phyloP scores from a whole-genome alignment of 2,797 vertebrate genomes.

The Basileuterus tristriatus region DNA sequence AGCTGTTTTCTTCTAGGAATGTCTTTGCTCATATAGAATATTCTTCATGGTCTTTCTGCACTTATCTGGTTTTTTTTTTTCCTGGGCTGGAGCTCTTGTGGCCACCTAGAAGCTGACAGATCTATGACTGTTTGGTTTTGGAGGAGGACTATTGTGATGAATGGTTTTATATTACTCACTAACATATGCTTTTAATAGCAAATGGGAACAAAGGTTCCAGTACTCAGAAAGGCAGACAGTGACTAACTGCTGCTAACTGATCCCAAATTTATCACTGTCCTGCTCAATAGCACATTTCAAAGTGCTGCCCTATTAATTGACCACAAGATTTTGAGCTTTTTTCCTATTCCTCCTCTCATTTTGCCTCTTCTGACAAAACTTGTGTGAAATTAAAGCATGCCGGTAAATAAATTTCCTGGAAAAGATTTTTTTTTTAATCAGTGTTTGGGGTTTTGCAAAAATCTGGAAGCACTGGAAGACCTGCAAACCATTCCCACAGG shows the following conservation, averaged over 20 bases:
- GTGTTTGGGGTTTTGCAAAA: neutral
- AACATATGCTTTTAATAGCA: conserved; percentile 48
- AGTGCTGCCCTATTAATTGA: neutral
- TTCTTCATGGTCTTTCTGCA: neutral
- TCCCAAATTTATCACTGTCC: neutral
- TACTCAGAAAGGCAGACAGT: neutral
- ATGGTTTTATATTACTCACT: neutral
- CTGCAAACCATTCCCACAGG: neutral
- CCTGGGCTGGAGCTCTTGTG: neutral
- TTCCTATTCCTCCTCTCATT: neutral
- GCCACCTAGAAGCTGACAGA: conserved; percentile 1
- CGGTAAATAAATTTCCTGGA: neutral
- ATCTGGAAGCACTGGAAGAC: neutral
- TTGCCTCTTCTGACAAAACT: neutral
- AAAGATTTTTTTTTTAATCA: neutral
- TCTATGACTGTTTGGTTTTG: neutral
- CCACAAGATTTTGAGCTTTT: neutral
- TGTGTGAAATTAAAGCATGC: neutral
- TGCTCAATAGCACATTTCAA: neutral
- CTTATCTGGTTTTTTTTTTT: neutral
- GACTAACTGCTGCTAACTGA: neutral
- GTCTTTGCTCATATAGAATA: neutral
- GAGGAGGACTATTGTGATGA: neutral
- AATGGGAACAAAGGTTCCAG: neutral
- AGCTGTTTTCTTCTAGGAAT: neutral